These are phyloP conservation scores for Nephrotoma guestfalica DNA, from an alignment of 2,888 invertebrate species.

Conservation along the genomic window DNA sequence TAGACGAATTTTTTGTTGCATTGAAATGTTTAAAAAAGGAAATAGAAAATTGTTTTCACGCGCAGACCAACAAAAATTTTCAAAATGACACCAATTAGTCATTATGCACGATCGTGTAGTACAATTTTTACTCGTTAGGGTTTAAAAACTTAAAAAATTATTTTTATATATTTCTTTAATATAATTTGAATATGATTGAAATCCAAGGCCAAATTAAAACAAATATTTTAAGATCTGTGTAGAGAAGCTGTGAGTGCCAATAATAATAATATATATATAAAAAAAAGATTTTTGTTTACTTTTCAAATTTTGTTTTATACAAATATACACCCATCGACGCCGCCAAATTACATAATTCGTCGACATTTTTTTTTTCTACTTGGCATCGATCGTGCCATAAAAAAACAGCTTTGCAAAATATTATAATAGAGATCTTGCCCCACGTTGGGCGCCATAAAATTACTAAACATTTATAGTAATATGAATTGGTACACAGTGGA, in stretches of 20 bases:
- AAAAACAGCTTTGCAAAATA: neutral
- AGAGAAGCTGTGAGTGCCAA: neutral
- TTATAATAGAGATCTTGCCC: neutral
- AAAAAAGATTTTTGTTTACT: neutral
- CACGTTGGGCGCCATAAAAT: neutral
- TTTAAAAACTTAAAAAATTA: neutral
- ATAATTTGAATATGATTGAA: neutral
- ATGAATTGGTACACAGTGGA: neutral
- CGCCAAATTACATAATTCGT: neutral
- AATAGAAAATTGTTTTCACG: neutral
- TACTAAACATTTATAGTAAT: neutral
- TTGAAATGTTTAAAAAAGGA: neutral
- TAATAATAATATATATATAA: neutral
- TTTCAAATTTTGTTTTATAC: neutral
- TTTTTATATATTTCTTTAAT: neutral
- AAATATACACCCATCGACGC: neutral
- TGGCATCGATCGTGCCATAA: neutral
- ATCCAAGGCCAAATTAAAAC: neutral
- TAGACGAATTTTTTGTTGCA: neutral
- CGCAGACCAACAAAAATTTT: neutral
- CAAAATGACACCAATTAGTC: neutral
- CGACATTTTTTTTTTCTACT: neutral
- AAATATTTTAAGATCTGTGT: neutral
- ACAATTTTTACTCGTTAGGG: neutral
- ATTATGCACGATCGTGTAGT: neutral